phyloP scores from a whole-genome alignment of 2,888 invertebrate species.

The Cordilura impudica region DNA sequence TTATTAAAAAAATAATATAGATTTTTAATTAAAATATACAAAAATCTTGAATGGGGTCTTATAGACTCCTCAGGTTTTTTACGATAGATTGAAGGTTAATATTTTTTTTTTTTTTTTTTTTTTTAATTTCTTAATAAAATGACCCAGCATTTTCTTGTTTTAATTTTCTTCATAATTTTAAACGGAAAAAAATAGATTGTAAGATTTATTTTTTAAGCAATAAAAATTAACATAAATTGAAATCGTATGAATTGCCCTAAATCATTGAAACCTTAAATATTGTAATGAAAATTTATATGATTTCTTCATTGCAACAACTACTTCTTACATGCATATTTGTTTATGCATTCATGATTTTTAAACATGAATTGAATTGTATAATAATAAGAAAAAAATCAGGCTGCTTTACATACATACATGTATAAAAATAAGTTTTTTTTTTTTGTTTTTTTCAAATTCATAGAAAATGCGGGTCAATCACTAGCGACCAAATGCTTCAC shows the following conservation, averaged over 20 bases:
- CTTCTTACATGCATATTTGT: not conserved
- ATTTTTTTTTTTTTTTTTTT: too few species aligned
- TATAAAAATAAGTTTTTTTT: not conserved
- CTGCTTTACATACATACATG: not conserved
- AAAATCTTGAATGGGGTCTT: too few species aligned
- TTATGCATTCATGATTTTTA: not conserved
- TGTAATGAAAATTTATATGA: not conserved
- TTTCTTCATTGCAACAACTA: not conserved
- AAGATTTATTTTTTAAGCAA: too few species aligned
- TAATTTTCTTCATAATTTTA: too few species aligned
- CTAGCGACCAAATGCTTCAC: not conserved
- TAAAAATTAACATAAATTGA: not conserved
- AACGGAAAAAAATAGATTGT: too few species aligned
- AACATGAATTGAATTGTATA: not conserved
- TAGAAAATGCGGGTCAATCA: constrained; percentile 25
- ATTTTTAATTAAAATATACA: too few species aligned
- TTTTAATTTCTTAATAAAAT: too few species aligned
- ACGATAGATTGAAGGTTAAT: too few species aligned
- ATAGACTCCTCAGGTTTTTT: too few species aligned
- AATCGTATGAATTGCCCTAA: not conserved
- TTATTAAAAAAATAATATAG: too few species aligned
- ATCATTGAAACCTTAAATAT: not conserved
- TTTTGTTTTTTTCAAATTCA: not conserved
- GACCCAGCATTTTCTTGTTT: too few species aligned
- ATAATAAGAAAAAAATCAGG: not conserved